Evolutionary conservation across 2,113 vertebrate genomes (phyloP).

Genomic region (Axis porcinus): DNA sequence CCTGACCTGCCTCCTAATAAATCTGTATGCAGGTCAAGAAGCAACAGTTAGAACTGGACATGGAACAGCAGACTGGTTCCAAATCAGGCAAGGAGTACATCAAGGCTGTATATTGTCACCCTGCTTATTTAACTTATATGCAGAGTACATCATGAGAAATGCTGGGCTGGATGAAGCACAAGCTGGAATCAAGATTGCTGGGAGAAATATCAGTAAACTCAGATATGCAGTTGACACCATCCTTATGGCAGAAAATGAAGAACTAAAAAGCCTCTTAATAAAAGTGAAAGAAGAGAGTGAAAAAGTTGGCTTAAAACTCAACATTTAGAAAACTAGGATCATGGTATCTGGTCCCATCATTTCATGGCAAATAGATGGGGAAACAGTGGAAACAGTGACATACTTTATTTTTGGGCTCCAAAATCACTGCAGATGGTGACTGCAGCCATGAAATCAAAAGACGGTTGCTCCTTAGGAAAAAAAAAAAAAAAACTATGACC

Average conservation of each 20-base stretch:
- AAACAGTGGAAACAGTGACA: neutral
- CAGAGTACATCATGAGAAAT: neutral
- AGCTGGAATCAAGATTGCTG: neutral
- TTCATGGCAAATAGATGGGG: neutral
- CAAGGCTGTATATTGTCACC: neutral
- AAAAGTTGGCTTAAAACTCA: neutral
- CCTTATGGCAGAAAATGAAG: neutral
- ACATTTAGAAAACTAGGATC: neutral
- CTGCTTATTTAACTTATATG: neutral
- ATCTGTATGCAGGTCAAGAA: neutral
- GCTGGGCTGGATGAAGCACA: neutral
- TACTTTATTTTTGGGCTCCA: neutral
- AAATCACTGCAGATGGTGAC: neutral
- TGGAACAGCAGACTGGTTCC: neutral
- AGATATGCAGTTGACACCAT: neutral
- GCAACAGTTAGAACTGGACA: neutral
- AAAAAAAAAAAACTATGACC: neutral
- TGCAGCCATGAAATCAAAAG: neutral
- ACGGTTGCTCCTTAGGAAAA: rapidly evolving
- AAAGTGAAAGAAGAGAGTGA: neutral
- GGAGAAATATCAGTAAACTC: neutral
- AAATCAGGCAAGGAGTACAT: rapidly evolving
- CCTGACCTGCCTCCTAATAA: neutral
- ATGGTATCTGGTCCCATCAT: neutral
- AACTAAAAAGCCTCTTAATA: neutral